Base-by-base conservation (phyloP, 2,113 vertebrate genomes). In the Scatophagus argus region DNA sequence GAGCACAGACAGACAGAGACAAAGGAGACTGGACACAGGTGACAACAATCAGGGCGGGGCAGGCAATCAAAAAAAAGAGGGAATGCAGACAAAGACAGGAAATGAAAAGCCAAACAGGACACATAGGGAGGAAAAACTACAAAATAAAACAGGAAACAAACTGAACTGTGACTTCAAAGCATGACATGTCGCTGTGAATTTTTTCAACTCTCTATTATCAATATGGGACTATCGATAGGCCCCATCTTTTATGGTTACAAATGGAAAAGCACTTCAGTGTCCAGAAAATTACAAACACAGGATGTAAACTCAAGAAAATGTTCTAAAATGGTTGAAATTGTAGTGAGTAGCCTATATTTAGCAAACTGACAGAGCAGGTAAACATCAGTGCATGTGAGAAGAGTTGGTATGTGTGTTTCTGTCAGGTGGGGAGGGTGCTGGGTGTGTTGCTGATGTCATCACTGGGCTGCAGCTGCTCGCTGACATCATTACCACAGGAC, bases 401-500 rank as follows among this genome's bases (percentile, higher is more conserved):
- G 14, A 25, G 12, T 39, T 54, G 12, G 43, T 41, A 39, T 65
- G 64, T 32, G 77, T 68, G 47, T 85, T 43, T 82, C 5, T 32
- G 38, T 64, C 46, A 61, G 51, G 27, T 31, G 1, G 46, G 55
- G 64, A 65, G 69, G 61, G 63, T n/a, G n/a, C 67, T 39, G 44
- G 61, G 21, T 44, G 71, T 55, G 54, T 38, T 80, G 84, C 83
- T 71, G 54, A 61, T 87, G 82, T 89, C 79, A 87, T 84, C 76
- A 66, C 63, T 21, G 3, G 23, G 58, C 81, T 71, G 76, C 93
- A 94, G 91, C 90, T 94, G 93, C 88, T 84, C 83, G 66, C 66
- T 93, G 91, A 94, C 91, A 93, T 94, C 91, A 92, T 85, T 70
- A 79, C 60, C 69, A 62, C 8, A 46, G 81, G 86, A 92, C 89